Evolutionary conservation across 1,140 invertebrate genomes (phyloP).

Genomic region (Heliconius nattereri): DNA sequence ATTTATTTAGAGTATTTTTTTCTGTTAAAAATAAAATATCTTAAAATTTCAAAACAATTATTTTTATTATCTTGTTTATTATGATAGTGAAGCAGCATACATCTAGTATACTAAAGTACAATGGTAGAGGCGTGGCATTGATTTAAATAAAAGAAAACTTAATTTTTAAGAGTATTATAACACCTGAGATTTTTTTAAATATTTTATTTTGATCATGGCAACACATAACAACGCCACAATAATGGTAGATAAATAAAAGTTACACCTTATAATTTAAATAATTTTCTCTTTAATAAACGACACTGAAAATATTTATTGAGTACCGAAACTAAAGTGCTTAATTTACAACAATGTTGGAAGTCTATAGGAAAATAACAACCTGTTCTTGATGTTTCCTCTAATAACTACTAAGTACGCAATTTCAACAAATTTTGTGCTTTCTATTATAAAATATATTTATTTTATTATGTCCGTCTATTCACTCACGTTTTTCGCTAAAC

Average conservation of each 20-base stretch:
- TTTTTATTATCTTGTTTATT: constrained; percentile 77
- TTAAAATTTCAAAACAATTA: constrained; percentile 68
- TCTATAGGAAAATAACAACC: constrained; percentile 29
- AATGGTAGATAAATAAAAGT: constrained; percentile 28
- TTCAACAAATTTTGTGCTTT: constrained; percentile 25
- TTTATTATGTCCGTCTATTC: background rate
- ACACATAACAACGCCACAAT: constrained; percentile 21
- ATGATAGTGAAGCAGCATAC: constrained; percentile 76
- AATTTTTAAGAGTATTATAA: constrained; percentile 24
- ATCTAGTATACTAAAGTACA: constrained; percentile 74
- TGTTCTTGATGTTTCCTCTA: constrained; percentile 10
- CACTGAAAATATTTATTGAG: constrained; percentile 20
- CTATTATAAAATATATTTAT: constrained; percentile 22
- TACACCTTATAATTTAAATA: constrained; percentile 30
- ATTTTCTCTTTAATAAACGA: constrained; percentile 18
- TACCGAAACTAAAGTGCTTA: constrained; percentile 24
- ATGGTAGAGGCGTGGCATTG: constrained; percentile 59
- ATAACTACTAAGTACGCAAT: constrained; percentile 17
- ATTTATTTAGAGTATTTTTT: constrained; percentile 12
- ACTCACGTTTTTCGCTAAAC: background rate
- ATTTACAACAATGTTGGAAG: constrained; percentile 8
- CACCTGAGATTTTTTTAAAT: constrained; percentile 17
- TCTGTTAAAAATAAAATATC: constrained; percentile 24
- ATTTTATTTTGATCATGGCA: constrained; percentile 24
- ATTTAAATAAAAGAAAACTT: constrained; percentile 33